Evolutionary conservation across 2,797 vertebrate species (phyloP), one percentile per base, ranked within the genome.

Genomic region (Cyprinella venusta): DNA sequence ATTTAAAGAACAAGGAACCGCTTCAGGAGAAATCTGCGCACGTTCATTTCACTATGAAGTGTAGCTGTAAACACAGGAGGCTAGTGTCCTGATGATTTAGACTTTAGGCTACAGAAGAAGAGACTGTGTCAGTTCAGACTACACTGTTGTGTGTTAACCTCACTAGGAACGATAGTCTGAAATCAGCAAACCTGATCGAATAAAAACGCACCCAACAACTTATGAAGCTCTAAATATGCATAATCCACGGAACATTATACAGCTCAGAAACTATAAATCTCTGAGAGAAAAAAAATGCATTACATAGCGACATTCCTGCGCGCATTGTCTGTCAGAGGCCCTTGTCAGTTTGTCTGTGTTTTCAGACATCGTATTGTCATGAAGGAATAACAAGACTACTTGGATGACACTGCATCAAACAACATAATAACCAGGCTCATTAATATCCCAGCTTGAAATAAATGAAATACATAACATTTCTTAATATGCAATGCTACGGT

Each of bases 1-100:
- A 88, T 88, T 87, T 88, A 86, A 82, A 81, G 85, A 70, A 81
- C 67, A 75, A 54, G 69, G 79, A 80, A 21, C 61, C 70, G 79
- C 75, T 77, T 78, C 52, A 61, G 68, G 36, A 82, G 81, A 77
- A 81, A 76, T 72, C 30, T 42, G 64, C 54, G 26, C 50, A 64
- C 36, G 36, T 68, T 74, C 13, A 68, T 36, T 38, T 45, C 59
- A 10, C 42, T 54, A 54, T 4, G 24, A 80, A 45, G 50, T n/a
- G 4, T 56, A 26, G 59, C 59, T 15, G 70, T n/a, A 68, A 82
- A 68, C 38, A 65, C 36, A 12, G 36, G n/a, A 68, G 16, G n/a
- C 12, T 59, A 33, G 24, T 76, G 26, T 77, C 75, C 56, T 36
- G 69, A 63, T 8, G 12, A 48, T 13, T 42, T 42, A 42, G 4